Evolutionary conservation across 2,888 invertebrate species (phyloP).

Genomic region (Cacoxenus indagator): DNA sequence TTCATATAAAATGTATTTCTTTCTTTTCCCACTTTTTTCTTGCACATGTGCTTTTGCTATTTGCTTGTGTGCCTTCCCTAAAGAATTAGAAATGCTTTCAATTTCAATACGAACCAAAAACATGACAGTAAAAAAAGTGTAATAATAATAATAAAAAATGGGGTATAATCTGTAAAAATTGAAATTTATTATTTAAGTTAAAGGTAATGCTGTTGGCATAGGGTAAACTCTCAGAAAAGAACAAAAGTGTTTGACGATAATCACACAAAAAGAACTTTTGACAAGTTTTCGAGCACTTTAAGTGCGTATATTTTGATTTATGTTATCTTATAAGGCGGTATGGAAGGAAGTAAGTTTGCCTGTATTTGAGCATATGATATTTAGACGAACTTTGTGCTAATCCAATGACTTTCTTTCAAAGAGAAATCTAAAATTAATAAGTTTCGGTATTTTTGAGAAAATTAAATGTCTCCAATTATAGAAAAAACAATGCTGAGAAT

Average conservation of each 20-base stretch:
- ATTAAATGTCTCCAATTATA: too few species aligned
- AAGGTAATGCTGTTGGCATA: too few species aligned
- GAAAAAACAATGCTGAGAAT: too few species aligned
- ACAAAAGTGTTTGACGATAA: neutral
- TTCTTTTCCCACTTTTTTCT: neutral
- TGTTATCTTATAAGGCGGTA: neutral
- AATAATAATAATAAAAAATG: neutral
- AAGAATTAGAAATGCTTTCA: neutral
- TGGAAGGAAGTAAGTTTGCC: neutral
- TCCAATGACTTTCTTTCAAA: too few species aligned
- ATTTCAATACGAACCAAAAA: too few species aligned
- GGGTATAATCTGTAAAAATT: neutral
- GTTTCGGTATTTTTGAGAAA: too few species aligned
- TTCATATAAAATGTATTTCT: too few species aligned
- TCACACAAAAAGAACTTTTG: neutral
- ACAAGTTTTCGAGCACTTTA: neutral
- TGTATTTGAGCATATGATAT: neutral
- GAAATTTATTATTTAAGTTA: conserved; percentile 11
- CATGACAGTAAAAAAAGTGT: too few species aligned
- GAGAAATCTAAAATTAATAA: too few species aligned
- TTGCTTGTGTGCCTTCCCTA: neutral
- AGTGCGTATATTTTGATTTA: neutral
- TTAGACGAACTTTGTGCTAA: neutral
- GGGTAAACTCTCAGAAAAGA: neutral
- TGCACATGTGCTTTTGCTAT: neutral